Percentiles rank a stretch among this genome's conserved stretches.
These are phyloP conservation scores for Erethizon dorsatum DNA, from an alignment of 2,797 vertebrate genomes.

Conservation along the genomic window DNA sequence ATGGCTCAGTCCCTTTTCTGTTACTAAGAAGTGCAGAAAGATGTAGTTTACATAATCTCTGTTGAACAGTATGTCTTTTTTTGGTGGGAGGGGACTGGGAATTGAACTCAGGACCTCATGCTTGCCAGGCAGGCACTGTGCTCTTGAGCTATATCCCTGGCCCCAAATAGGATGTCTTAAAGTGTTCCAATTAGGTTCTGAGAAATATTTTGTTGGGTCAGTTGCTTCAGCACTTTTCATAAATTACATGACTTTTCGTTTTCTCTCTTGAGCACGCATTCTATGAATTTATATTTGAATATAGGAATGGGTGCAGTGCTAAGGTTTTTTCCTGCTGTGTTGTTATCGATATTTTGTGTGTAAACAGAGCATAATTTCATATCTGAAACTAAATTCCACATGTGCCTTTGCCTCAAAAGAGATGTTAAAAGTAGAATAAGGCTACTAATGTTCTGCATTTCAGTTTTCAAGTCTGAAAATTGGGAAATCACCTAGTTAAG, in stretches of 20 bases:
- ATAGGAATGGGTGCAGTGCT: background rate
- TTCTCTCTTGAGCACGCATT: background rate
- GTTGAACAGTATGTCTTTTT: background rate
- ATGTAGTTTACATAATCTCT: constrained; percentile 17
- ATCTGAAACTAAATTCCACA: background rate
- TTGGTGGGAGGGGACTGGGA: no score
- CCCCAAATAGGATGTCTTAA: background rate
- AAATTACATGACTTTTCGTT: background rate
- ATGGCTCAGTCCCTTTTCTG: background rate
- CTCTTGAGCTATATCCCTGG: no score
- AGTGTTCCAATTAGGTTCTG: background rate
- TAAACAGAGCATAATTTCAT: background rate
- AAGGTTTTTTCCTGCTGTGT: constrained; percentile 13
- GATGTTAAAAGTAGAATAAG: background rate
- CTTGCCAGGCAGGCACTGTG: no score
- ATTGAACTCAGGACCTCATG: no score
- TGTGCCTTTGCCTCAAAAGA: background rate
- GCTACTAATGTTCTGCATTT: background rate
- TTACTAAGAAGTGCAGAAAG: constrained; percentile 9
- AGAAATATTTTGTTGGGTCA: background rate
- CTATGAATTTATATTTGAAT: background rate
- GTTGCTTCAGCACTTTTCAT: constrained; percentile 18
- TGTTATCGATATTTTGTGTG: background rate
- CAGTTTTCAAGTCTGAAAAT: background rate
- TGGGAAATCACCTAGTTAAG: background rate